Evolutionary conservation across 2,888 invertebrate genomes (phyloP).

Genomic region (Chrysodeixis includens): DNA sequence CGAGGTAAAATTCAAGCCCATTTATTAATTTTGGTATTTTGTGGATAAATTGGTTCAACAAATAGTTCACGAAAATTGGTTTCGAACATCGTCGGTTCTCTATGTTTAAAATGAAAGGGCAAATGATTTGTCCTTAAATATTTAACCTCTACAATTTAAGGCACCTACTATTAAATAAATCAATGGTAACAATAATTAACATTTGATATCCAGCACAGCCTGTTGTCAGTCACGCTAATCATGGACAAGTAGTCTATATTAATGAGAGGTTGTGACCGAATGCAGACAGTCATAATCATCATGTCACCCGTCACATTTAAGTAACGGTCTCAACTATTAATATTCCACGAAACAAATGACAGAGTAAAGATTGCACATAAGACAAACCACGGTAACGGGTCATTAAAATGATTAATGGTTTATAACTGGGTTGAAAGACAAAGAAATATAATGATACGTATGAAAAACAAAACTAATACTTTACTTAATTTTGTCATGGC

Average conservation of each 20-base stretch:
- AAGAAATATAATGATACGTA: slow-evolving; percentile 23
- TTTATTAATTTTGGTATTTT: background rate
- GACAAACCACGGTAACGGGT: slow-evolving; percentile 30
- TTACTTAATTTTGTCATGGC: slow-evolving; percentile 23
- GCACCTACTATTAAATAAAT: slow-evolving; percentile 1
- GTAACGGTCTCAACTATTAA: slow-evolving; percentile 2
- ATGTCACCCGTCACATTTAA: background rate
- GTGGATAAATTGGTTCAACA: background rate
- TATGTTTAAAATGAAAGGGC: background rate
- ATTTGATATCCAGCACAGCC: background rate
- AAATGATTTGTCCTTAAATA: background rate
- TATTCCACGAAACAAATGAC: slow-evolving; percentile 10
- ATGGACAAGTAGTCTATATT: background rate
- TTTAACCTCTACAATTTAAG: background rate
- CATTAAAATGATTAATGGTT: slow-evolving; percentile 44
- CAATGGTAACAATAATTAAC: background rate
- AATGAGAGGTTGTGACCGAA: background rate
- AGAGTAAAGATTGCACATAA: slow-evolving; percentile 28
- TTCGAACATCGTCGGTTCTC: background rate
- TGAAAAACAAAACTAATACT: slow-evolving; percentile 9
- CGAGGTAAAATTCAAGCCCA: background rate
- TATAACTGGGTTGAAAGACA: slow-evolving; percentile 38
- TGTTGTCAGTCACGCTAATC: background rate
- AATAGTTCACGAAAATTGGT: background rate
- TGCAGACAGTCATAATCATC: background rate